Evolutionary conservation across 2,797 vertebrate genomes (phyloP).

Genomic region (Gobionotothen gibberifrons): DNA sequence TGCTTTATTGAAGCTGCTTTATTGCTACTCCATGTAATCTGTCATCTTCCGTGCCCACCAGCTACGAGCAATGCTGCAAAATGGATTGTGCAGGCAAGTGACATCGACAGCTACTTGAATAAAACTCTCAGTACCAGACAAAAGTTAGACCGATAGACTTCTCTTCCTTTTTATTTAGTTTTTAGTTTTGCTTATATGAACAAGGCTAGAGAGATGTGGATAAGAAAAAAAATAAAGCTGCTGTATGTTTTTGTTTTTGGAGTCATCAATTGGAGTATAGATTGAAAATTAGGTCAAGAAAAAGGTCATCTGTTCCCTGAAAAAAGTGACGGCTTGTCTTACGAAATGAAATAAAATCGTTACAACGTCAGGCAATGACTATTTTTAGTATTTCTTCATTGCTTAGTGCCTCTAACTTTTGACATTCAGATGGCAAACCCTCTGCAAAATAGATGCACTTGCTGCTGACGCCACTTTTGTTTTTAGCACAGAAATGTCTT

Average conservation of each 20-base stretch:
- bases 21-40: conserved; percentile 25
- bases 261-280: neutral
- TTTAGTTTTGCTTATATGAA: neutral
- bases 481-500: no score
- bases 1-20: conserved; percentile 38
- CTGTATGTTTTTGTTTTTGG: neutral
- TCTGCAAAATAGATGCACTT: neutral
- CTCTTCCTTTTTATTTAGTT: neutral
- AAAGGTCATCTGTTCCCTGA: neutral
- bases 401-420: neutral
- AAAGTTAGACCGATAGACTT: conserved; percentile 11
- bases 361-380: neutral
- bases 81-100: conserved; percentile 34
- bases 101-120: conserved; percentile 35
- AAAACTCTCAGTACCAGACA: conserved; percentile 18
- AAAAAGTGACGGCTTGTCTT: neutral
- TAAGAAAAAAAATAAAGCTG: neutral
- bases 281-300: conserved; percentile 4
- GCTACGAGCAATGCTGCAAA: conserved; percentile 1
- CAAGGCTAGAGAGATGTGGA: neutral
- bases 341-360: neutral
- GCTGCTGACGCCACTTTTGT: no score
- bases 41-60: conserved; percentile 33
- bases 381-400: neutral
- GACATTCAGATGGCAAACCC: neutral